A percentile compares a stretch with the other conserved stretches of the same genome.
These are phyloP conservation scores for Mnemiopsis leidyi DNA, from an alignment of 37 sponge, comb jelly and placozoan species.

Conservation along the genomic window DNA sequence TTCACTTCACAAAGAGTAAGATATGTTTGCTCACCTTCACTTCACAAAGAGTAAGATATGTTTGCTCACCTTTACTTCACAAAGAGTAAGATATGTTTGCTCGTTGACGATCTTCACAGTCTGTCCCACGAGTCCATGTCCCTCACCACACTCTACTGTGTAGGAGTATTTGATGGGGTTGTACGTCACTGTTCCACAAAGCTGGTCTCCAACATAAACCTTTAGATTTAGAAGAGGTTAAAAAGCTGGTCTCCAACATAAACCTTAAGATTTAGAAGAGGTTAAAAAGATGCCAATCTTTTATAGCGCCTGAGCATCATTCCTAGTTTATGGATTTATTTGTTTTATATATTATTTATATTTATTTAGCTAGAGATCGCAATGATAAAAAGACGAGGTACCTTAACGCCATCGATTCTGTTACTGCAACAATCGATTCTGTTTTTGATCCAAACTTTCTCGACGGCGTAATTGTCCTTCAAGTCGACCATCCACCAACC, in stretches of 20 bases:
- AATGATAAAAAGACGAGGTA: too few species aligned
- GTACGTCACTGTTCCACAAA: neutral
- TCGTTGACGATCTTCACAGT: neutral
- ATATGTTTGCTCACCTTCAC: too few species aligned
- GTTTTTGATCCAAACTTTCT: neutral
- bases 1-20: too few species aligned
- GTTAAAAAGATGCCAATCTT: too few species aligned
- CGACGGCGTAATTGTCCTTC: neutral
- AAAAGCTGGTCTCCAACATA: constrained; percentile 4
- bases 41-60: too few species aligned
- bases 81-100: neutral
- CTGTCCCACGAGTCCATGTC: neutral
- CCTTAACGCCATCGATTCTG: neutral
- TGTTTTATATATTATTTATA: too few species aligned
- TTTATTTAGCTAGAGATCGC: too few species aligned
- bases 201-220: constrained; percentile 12
- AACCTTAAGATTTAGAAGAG: too few species aligned
- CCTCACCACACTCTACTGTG: neutral
- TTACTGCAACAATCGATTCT: neutral
- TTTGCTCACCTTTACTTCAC: neutral
- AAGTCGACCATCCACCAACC: constrained; percentile 16
- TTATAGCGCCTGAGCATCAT: too few species aligned
- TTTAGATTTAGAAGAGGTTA: too few species aligned
- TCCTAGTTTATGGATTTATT: too few species aligned
- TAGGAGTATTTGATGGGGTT: neutral